Percentiles rank a stretch among this genome's conserved stretches.
phyloP scores from a whole-genome alignment of 2,888 invertebrate genomes.

The Caenorhabditis afra region DNA sequence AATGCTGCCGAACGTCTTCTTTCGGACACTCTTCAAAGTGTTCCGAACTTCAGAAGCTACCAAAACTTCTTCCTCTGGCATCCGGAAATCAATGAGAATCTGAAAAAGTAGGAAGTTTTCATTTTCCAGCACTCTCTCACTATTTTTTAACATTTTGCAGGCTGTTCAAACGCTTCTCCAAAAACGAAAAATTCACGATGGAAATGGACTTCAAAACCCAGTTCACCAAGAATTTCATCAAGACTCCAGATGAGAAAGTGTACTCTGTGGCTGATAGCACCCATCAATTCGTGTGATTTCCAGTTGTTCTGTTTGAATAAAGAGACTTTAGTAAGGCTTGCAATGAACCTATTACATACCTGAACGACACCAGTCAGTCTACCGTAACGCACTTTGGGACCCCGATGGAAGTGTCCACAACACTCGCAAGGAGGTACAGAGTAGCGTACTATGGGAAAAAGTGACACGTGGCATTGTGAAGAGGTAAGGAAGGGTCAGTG shows the following conservation, averaged over 20 bases:
- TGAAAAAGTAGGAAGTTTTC: conserved; percentile 17
- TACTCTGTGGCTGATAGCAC: conserved; percentile 35
- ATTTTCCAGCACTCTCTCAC: too few species aligned
- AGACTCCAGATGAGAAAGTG: conserved; percentile 15
- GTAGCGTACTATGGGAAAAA: too few species aligned
- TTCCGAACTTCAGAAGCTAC: conserved; percentile 20
- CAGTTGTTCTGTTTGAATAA: too few species aligned
- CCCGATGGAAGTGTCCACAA: too few species aligned
- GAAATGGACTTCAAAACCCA: conserved; percentile 26
- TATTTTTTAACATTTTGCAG: conserved; percentile 14
- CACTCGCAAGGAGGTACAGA: too few species aligned
- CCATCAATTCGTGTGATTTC: conserved; percentile 27
- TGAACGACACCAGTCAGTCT: too few species aligned
- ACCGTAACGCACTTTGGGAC: too few species aligned
- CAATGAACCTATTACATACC: too few species aligned
- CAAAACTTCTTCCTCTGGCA: conserved; percentile 22
- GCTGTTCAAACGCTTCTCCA: conserved; percentile 2
- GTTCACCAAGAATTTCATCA: conserved; percentile 19
- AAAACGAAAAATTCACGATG: conserved; percentile 7
- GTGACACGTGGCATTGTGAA: too few species aligned
- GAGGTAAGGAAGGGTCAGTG: too few species aligned
- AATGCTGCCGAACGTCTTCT: conserved; percentile 9
- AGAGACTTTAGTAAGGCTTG: too few species aligned
- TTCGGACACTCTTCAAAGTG: background rate
- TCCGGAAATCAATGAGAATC: conserved; percentile 19